phyloP scores from a whole-genome alignment of 2,888 invertebrate genomes.

The Lydus trimaculatus region DNA sequence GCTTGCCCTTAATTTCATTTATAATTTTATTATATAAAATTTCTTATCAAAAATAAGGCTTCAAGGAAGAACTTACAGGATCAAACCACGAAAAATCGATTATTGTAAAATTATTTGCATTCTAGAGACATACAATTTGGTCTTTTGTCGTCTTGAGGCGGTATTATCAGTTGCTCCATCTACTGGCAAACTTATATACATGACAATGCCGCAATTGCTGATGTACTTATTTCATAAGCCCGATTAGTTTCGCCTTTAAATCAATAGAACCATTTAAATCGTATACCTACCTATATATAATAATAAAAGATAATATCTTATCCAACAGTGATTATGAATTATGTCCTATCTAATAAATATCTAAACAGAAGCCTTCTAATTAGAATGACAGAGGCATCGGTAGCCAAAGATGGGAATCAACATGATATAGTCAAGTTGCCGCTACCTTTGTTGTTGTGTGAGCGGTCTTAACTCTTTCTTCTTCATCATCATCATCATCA shows the following conservation, averaged over 20 bases:
- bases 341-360: conserved; percentile 38
- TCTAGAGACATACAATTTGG: too few relatives aligned
- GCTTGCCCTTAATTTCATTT: neutral
- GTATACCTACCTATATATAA: too few relatives aligned
- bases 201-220: too few relatives aligned
- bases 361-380: conserved; percentile 46
- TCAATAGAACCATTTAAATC: neutral
- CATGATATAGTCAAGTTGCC: conserved; percentile 20
- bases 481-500: neutral
- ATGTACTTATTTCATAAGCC: neutral
- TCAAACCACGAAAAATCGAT: too few relatives aligned
- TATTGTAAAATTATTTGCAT: too few relatives aligned
- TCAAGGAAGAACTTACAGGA: too few relatives aligned
- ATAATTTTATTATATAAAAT: conserved; percentile 9
- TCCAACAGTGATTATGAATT: conserved; percentile 21
- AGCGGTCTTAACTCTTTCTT: conserved; percentile 16
- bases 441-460: conserved; percentile 28
- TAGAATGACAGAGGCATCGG: conserved; percentile 43
- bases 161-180: too few relatives aligned
- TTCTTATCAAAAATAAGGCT: too few relatives aligned
- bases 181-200: too few relatives aligned
- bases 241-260: neutral
- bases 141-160: too few relatives aligned
- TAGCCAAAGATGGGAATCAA: conserved; percentile 40
- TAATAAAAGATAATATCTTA: neutral